Base-by-base conservation (phyloP, 2,113 vertebrate genomes). In the Gila orcuttii region DNA sequence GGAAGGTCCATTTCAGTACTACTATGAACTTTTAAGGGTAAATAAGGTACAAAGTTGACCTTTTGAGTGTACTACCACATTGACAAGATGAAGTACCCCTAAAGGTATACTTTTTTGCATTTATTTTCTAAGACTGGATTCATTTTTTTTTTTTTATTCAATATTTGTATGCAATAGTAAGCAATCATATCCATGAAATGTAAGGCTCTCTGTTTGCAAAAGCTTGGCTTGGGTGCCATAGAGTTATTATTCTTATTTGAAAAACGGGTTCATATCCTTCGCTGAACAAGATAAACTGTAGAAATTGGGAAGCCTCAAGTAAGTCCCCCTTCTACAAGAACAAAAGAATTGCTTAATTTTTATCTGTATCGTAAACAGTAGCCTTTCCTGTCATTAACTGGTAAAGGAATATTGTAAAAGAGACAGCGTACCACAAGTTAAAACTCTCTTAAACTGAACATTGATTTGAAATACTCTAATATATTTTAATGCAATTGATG, bases 201-300 rank as follows among this genome's bases (percentile, higher is more conserved):
- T n/a, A 75, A 82, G 62, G 71, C 74, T 57, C 45, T 74, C 45
- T 62, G 42, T 84, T 86, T 84, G 82, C 75, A 78, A 81, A 86
- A 86, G 77, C 76, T 85, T 85, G 60, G 60, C 77, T 47, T 59
- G 12, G 81, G 66, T 81, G 33, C 85, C 13, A 25, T 45, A 50
- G 71, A 60, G 82, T 73, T 86, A 83, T 86, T 83, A 83, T 86
- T 83, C 80, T 83, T 74, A 42, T 50, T 81, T 83, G 84, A 84
- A 85, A 84, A 86, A 64, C 81, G 76, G 64, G n/a, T 74, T 79
- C 17, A 68, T 76, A 84, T 86, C 59, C 57, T 85, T 78, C 39
- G 59, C 47, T 86, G 60, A 85, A 85, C 76, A 71, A 78, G 88
- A 84, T 33, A 85, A 84, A 86, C 83, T 75, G 36, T 66, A 21